phyloP scores from a whole-genome alignment of 2,888 invertebrate genomes.

The Eupeodes latifasciatus region DNA sequence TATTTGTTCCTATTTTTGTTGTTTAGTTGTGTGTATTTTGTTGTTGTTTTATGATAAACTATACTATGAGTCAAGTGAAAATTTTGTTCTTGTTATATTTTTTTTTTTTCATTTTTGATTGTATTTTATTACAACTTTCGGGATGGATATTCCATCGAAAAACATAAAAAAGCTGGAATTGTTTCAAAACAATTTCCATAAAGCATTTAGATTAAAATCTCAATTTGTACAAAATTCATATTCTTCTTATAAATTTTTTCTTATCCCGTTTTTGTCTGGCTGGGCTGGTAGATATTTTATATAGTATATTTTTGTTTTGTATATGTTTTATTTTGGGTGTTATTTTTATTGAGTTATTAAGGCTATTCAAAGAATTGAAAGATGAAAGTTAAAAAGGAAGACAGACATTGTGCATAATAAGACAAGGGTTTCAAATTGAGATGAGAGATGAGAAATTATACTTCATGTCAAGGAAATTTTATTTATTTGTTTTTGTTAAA shows the following conservation, averaged over 20 bases:
- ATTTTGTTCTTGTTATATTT: neutral
- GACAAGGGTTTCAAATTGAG: neutral
- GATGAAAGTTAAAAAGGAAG: conserved; percentile 9
- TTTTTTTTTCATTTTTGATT: conserved; percentile 19
- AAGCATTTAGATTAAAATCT: conserved; percentile 69
- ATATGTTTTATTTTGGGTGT: conserved; percentile 7
- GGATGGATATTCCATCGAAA: conserved; percentile 4
- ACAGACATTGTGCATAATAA: neutral
- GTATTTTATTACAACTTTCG: conserved; percentile 17
- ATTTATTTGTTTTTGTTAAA: neutral
- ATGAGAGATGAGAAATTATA: neutral
- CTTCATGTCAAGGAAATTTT: neutral
- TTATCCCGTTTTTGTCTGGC: conserved; percentile 17
- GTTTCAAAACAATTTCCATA: conserved; percentile 72
- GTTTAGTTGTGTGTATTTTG: no score
- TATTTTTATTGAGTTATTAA: conserved; percentile 39
- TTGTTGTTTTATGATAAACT: conserved; percentile 48
- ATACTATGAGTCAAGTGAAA: conserved; percentile 35
- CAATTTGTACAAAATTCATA: conserved; percentile 51
- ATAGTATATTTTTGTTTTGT: conserved; percentile 9
- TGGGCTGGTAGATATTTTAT: neutral
- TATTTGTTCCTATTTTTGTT: conserved; percentile 7
- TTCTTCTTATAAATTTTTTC: conserved; percentile 18
- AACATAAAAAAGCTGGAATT: conserved; percentile 49
- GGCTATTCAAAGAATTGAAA: conserved; percentile 12